These are phyloP conservation scores for Pyrgus malvae DNA, from an alignment of 2,888 invertebrate species.

Conservation along the genomic window DNA sequence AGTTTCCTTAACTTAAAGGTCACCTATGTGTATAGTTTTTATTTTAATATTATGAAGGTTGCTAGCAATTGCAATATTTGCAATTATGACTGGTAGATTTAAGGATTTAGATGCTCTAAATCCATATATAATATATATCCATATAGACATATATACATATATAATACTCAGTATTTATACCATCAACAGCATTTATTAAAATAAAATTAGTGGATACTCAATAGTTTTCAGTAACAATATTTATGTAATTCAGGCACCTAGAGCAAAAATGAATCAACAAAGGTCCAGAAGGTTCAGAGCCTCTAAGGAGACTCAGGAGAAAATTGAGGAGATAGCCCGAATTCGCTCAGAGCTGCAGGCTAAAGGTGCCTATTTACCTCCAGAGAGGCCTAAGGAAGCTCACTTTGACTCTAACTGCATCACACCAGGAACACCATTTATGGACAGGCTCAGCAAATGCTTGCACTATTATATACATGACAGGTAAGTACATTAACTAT, in stretches of 20 bases:
- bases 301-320: constrained; percentile 96
- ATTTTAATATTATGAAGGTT: too few relatives aligned
- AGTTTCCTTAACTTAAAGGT: too few relatives aligned
- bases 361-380: constrained; percentile 89
- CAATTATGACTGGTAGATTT: too few relatives aligned
- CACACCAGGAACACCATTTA: constrained; percentile 99
- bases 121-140: too few relatives aligned
- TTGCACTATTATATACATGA: constrained; percentile 95
- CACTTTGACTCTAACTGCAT: constrained; percentile 99
- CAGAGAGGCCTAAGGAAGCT: constrained; percentile 93
- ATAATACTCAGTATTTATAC: neutral
- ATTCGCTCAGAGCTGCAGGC: constrained; percentile 87
- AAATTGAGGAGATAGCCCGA: constrained; percentile 91
- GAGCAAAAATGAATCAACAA: constrained; percentile 99
- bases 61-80: too few relatives aligned
- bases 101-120: too few relatives aligned
- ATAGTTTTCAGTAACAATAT: too few relatives aligned
- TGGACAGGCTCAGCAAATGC: constrained; percentile 94
- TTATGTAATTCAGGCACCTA: constrained; percentile 86
- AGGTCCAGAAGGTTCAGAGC: constrained; percentile 97
- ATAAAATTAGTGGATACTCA: too few relatives aligned
- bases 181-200: too few relatives aligned
- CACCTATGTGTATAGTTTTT: too few relatives aligned
- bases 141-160: neutral
- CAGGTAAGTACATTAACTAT: too few relatives aligned